Evolutionary conservation across 2,797 vertebrate species (phyloP), one percentile per base, ranked within the genome.

Genomic region (Galagoides demidoff): DNA sequence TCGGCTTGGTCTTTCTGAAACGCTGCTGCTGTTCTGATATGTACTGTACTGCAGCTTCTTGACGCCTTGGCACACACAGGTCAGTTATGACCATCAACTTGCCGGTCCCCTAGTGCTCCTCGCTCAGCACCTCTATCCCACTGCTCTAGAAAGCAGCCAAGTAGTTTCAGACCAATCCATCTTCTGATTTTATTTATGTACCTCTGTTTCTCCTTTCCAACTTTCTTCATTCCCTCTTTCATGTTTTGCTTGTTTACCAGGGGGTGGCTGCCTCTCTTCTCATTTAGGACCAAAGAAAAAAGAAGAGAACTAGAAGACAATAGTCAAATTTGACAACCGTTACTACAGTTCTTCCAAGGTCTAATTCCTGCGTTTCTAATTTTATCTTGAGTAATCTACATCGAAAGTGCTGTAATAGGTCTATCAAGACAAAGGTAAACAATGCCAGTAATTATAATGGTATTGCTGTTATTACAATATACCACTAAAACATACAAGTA

Each of bases 301-400:
- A 77, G 76, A 34, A 82, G 5, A 43, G 5, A 79, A 74, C 4
- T 34, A 76, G 23, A 8, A 79, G 34, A 12, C 20, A 90, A 55
- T 66, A 87, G 82, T 90, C 77, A 88, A 68, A 79, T 34, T 90
- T 94, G 71, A 74, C 64, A 68, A 59, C 71, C 52, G 23, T 78
- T 92, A 31, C 2, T 92, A 31, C 3, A 43, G 14, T 34, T 66
- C 55, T 79, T 70, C 12, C 34, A 61, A 76, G 37, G 11, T 34
- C 16, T 2, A 94, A 63, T 79, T 79, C 11, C 20, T 70, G 34
- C 61, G n/a, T 64, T 89, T 63, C 55, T 77, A 27, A 61, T 85
- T 92, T 86, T 94, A 90, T 94, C 39, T 90, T 68, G 63, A 63
- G n/a, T 77, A 55, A 9, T 31, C n/a, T 39, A 27, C 17, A 39